Base-by-base conservation (phyloP, 2,888 invertebrate species). In the Orchesellides sinensis region DNA sequence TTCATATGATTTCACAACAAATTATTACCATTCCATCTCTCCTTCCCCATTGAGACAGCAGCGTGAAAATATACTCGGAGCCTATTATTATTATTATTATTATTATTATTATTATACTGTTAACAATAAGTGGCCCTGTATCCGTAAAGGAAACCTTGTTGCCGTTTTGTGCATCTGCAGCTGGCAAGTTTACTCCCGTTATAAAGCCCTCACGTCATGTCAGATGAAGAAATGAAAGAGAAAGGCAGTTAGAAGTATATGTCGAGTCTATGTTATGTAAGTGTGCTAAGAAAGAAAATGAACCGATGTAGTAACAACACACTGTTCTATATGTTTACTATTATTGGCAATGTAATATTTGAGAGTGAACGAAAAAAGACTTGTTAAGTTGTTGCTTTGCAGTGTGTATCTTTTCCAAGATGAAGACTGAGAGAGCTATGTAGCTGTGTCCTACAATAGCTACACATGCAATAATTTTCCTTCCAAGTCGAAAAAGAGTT, bases 1-100 rank as follows among this genome's bases (percentile, higher is more conserved):
- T 32, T 69, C 54, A 69, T 69, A 54, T 69, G 54, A 69, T 69
- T 69, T 69, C 54, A 32, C 52, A 52, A 54, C 66, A 69, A 69
- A 69, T 52, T 69, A 52, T 52, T 69, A 29, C 69, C 54, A 52
- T 54, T 69, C 54, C 52, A 54, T 54, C 52, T 52, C 47, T 54
- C 52, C 10, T 19, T 40, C 21, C 32, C 35, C 32, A 25, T 8
- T 5, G 8, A 23, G 6, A 61, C n/a, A 27, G 21, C n/a, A 17
- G 17, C n/a, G n/a, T 47, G 1, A 66, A 23, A 23, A 45, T n/a
- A 19, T 25, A 47, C 19, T 27, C 12, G n/a, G n/a, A n/a, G n/a
- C n/a, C n/a, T n/a, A n/a, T n/a, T n/a, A n/a, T n/a, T n/a, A n/a
- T n/a, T n/a, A n/a, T n/a, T n/a, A n/a, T n/a, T n/a, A n/a, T n/a